phyloP scores from a whole-genome alignment of 1,140 invertebrate genomes.

The Heliconius hermathena region DNA sequence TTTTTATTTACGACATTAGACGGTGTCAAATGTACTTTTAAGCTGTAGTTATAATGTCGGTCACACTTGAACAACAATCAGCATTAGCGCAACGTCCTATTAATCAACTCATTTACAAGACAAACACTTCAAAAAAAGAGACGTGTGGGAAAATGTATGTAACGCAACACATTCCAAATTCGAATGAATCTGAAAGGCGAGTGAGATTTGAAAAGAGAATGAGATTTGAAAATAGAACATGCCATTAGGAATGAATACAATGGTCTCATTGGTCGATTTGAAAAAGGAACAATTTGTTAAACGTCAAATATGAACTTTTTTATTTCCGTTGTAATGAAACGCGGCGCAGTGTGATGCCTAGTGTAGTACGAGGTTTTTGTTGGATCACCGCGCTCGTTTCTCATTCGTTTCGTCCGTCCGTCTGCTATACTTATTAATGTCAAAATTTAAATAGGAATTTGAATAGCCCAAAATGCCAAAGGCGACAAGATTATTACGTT shows the following conservation, averaged over 20 bases:
- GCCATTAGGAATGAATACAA: slow-evolving; percentile 79
- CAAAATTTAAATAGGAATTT: slow-evolving; percentile 74
- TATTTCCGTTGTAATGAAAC: slow-evolving; percentile 78
- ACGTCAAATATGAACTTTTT: slow-evolving; percentile 81
- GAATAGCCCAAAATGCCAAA: slow-evolving; percentile 63
- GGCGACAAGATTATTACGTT: slow-evolving; percentile 75
- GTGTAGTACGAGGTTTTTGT: slow-evolving; percentile 66
- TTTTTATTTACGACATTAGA: not conserved
- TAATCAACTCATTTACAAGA: slow-evolving; percentile 80
- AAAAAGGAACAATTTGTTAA: slow-evolving; percentile 82
- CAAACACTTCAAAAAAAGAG: slow-evolving; percentile 65
- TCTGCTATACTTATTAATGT: slow-evolving; percentile 72
- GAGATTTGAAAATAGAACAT: slow-evolving; percentile 81
- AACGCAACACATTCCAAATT: slow-evolving; percentile 77
- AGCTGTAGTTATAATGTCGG: slow-evolving; percentile 23
- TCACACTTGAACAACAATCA: slow-evolving; percentile 54
- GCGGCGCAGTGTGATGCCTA: slow-evolving; percentile 73
- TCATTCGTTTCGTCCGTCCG: slow-evolving; percentile 71
- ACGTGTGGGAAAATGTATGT: slow-evolving; percentile 77
- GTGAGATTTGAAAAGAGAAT: slow-evolving; percentile 80
- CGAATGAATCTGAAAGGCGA: slow-evolving; percentile 77
- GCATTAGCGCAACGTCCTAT: slow-evolving; percentile 67
- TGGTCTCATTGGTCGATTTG: slow-evolving; percentile 81
- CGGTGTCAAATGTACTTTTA: not conserved
- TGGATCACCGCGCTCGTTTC: slow-evolving; percentile 60